Evolutionary conservation across 2,888 invertebrate species (phyloP).

Genomic region (Rhogogaster chlorosoma): DNA sequence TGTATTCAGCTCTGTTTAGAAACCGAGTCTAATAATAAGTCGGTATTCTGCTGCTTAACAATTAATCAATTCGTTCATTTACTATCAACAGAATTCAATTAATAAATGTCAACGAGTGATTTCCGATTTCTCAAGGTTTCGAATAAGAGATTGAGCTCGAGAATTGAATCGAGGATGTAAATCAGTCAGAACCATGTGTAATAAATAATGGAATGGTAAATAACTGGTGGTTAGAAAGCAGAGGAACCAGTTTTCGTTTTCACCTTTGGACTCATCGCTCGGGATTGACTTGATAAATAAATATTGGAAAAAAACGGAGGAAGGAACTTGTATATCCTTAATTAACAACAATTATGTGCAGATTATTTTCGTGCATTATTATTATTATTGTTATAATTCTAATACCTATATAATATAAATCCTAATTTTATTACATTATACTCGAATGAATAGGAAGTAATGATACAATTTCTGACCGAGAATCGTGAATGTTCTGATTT

Average conservation of each 20-base stretch:
- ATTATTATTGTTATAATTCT: neutral
- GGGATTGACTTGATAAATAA: neutral
- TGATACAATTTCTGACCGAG: neutral
- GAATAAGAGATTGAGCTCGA: neutral
- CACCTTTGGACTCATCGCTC: neutral
- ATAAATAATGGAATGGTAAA: neutral
- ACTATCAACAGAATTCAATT: neutral
- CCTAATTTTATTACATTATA: too few species aligned
- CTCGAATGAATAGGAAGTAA: neutral
- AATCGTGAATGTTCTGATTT: neutral
- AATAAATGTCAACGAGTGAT: neutral
- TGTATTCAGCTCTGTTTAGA: neutral
- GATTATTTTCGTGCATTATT: neutral
- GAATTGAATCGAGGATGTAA: neutral
- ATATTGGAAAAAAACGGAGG: neutral
- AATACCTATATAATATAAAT: too few species aligned
- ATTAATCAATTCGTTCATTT: neutral
- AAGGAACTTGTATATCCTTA: neutral
- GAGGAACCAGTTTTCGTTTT: slow-evolving; percentile 6
- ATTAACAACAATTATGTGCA: neutral
- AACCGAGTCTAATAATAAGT: neutral
- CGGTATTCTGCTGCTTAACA: neutral
- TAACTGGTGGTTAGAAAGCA: neutral
- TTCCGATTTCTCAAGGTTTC: neutral
- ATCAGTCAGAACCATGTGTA: neutral